Conservation (phyloP, 2,113 vertebrate genomes). For the Coreoperca whiteheadi region DNA sequence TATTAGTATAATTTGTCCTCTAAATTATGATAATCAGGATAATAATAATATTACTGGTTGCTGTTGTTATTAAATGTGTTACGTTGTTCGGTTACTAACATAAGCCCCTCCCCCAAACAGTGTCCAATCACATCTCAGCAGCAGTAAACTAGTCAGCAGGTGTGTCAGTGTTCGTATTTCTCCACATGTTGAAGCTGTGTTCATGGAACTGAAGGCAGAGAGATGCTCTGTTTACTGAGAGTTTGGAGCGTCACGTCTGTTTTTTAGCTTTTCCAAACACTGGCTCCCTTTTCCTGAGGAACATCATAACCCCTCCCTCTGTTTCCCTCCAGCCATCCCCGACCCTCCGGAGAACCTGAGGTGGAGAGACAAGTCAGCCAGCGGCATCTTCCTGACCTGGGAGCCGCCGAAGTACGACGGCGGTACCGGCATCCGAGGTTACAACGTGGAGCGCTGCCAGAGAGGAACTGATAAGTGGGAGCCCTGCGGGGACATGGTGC, state of each 20-base stretch:
- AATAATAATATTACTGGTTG: no score
- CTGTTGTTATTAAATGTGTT: no score
- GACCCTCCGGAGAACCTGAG: slow-evolving; percentile 98
- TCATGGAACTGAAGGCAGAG: not conserved
- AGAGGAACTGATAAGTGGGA: slow-evolving; percentile 97
- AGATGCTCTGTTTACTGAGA: not conserved
- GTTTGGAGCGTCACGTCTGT: no score
- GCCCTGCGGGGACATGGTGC: slow-evolving; percentile 90
- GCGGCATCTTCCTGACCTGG: slow-evolving; percentile 96
- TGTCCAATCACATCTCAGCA: no score
- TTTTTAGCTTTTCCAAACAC: not conserved
- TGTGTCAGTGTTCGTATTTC: no score
- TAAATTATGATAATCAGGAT: no score
- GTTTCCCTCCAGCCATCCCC: slow-evolving; percentile 87
- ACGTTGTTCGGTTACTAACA: no score
- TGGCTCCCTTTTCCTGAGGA: not conserved
- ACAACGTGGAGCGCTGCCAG: slow-evolving; percentile 94
- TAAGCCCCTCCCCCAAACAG: no score
- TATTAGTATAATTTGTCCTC: no score
- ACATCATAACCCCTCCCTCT: slow-evolving; percentile 3
- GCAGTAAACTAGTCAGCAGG: no score
- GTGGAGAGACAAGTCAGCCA: slow-evolving; percentile 96
- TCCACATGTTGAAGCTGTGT: no score
- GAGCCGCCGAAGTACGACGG: slow-evolving; percentile 96
- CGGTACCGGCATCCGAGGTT: slow-evolving; percentile 93